These are phyloP conservation scores for Thumatha senex DNA, from an alignment of 2,888 invertebrate species.

Conservation along the genomic window DNA sequence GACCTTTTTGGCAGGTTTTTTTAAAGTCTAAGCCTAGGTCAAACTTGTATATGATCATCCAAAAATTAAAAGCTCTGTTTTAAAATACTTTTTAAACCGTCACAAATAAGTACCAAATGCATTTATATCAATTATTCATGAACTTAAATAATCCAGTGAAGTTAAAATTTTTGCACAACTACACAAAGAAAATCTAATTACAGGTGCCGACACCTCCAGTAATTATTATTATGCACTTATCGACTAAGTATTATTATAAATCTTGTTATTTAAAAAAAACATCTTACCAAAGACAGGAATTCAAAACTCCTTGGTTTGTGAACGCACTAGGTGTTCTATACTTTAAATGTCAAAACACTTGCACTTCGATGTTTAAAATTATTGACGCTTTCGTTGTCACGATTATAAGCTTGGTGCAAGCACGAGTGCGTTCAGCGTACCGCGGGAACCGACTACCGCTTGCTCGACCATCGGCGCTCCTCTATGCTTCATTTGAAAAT, in stretches of 20 bases:
- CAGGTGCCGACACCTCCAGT: neutral
- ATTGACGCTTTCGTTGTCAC: slow-evolving; percentile 40
- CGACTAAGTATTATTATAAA: too few relatives aligned
- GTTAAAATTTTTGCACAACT: neutral
- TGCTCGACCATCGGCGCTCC: slow-evolving; percentile 48
- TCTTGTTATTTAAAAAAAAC: slow-evolving; percentile 3
- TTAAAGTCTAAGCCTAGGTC: too few relatives aligned
- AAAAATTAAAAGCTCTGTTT: neutral
- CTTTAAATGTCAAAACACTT: slow-evolving; percentile 42
- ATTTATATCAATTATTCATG: neutral
- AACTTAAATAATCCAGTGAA: neutral
- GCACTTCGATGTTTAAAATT: slow-evolving; percentile 46
- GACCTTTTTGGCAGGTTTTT: too few relatives aligned
- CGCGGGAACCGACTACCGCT: slow-evolving; percentile 65
- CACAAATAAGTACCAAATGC: neutral
- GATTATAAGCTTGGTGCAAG: slow-evolving; percentile 42
- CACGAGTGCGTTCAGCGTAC: slow-evolving; percentile 59
- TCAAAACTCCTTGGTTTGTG: slow-evolving; percentile 30
- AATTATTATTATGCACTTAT: too few relatives aligned
- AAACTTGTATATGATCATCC: neutral
- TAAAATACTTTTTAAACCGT: neutral
- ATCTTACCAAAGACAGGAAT: slow-evolving; percentile 50
- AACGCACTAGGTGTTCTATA: slow-evolving; percentile 32
- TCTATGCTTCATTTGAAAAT: slow-evolving; percentile 67
- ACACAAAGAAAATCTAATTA: slow-evolving; percentile 21